Evolutionary conservation across 1,140 invertebrate species (phyloP), one percentile per base, ranked within the genome.

Genomic region (Portunus trituberculatus): DNA sequence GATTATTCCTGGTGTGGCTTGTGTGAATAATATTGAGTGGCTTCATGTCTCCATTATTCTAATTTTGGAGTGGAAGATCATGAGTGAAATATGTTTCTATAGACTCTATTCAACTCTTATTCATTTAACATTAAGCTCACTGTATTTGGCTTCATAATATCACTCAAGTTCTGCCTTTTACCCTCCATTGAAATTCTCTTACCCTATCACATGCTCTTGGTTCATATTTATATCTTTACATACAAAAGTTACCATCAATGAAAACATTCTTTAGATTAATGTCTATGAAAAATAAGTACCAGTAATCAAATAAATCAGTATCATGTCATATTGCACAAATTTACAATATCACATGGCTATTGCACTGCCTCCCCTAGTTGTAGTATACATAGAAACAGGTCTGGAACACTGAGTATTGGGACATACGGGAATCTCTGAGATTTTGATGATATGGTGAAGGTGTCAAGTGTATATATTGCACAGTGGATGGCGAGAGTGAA

Each of bases 261-360:
- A n/a, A 91, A n/a, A 46, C 76, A 32, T 76, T 16, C 48, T 32
- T 29, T 31, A 20, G 32, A 76, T 32, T 76, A 91, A 39, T 29
- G 20, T 91, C 59, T 29, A 14, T 59, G 2, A 59, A 29, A 31
- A 91, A 16, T 32, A 32, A 91, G 76, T 91, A 25, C 20, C 16
- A 76, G 67, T 20, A 76, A 76, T 76, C 10, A 76, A 20, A 76
- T n/a, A 76, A 91, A 91, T 76, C 12, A 91, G 25, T 29, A 31
- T 25, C 12, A 91, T 7, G 32, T 76, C 20, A 6, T 32, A 91
- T 4, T 67, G 90, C 90, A 91, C 48, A 91, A 76, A 32, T 52
- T 76, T 52, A 91, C 76, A 76, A 25, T 91, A 91, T 91, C 90
- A 91, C 90, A 91, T 91, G 59, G 59, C 90, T 91, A 91, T 91